These are phyloP conservation scores for Anomalospiza imberbis DNA, from an alignment of 2,797 vertebrate species.

Conservation along the genomic window DNA sequence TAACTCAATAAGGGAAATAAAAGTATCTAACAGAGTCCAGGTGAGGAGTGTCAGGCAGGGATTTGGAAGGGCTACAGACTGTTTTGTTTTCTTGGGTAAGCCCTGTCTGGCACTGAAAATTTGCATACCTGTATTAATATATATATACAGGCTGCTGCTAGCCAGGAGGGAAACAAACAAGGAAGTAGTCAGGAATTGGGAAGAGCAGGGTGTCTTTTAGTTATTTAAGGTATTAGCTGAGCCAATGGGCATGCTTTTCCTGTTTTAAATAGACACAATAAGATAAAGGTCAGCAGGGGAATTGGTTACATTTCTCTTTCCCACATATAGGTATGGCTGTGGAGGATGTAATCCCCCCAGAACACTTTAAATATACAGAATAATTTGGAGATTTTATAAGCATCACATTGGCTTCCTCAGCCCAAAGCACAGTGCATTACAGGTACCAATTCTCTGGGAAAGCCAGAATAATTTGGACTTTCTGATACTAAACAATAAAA, in stretches of 20 bases:
- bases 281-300: slow-evolving; percentile 60
- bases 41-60: background rate
- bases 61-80: background rate
- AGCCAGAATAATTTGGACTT: background rate
- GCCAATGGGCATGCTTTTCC: slow-evolving; percentile 39
- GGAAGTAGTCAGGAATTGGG: slow-evolving; percentile 46
- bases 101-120: background rate
- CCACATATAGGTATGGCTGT: slow-evolving; percentile 2
- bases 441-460: background rate
- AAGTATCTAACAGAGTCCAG: background rate
- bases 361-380: background rate
- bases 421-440: background rate
- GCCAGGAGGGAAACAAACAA: slow-evolving; percentile 26
- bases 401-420: background rate
- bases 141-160: background rate
- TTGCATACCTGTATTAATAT: background rate
- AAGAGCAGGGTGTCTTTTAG: slow-evolving; percentile 39
- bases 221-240: slow-evolving; percentile 41
- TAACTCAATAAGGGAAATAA: background rate
- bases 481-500: background rate
- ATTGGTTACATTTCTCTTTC: slow-evolving; percentile 54
- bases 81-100: background rate
- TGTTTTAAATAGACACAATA: slow-evolving; percentile 54
- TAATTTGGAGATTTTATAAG: background rate
- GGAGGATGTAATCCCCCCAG: background rate